Percentiles rank a stretch among this genome's conserved stretches.
Conservation (phyloP, 2,888 invertebrate species). For the Amiota minor region DNA sequence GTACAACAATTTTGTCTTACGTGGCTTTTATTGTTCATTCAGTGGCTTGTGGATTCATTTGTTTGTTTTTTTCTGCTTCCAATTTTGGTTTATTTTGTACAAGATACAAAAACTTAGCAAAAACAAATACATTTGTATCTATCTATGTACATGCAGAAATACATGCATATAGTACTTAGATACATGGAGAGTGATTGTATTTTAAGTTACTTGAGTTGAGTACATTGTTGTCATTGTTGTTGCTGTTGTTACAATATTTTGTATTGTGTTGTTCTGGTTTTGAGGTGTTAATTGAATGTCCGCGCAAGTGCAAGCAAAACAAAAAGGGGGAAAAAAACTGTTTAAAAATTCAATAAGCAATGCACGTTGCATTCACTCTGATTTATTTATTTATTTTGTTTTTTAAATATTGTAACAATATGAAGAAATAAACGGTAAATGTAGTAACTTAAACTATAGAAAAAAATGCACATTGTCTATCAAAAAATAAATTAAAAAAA, state of each 20-base stretch:
- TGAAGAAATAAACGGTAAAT: slow-evolving; percentile 5
- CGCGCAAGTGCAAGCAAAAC: slow-evolving; percentile 28
- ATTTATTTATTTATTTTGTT: slow-evolving; percentile 13
- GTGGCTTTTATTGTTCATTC: too few species aligned
- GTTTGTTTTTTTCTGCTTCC: too few species aligned
- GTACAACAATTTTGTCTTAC: too few species aligned
- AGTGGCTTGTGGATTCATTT: too few species aligned
- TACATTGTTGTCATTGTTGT: slow-evolving; percentile 6
- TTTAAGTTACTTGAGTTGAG: neutral
- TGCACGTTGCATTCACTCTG: slow-evolving; percentile 14
- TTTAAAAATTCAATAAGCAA: slow-evolving; percentile 45
- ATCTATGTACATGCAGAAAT: neutral
- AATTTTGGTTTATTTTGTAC: too few species aligned
- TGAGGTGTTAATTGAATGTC: slow-evolving; percentile 38
- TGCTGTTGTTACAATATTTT: slow-evolving; percentile 10
- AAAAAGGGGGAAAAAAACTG: slow-evolving; percentile 43
- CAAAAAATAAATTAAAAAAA: slow-evolving; percentile 12
- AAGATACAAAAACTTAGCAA: too few species aligned
- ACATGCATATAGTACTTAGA: neutral
- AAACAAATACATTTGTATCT: too few species aligned
- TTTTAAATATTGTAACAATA: neutral
- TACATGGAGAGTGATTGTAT: neutral
- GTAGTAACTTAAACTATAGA: slow-evolving; percentile 7
- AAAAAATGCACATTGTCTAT: neutral
- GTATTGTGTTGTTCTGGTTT: slow-evolving; percentile 21